Conservation (phyloP, 2,113 vertebrate species). For the Spheniscus mendiculus region DNA sequence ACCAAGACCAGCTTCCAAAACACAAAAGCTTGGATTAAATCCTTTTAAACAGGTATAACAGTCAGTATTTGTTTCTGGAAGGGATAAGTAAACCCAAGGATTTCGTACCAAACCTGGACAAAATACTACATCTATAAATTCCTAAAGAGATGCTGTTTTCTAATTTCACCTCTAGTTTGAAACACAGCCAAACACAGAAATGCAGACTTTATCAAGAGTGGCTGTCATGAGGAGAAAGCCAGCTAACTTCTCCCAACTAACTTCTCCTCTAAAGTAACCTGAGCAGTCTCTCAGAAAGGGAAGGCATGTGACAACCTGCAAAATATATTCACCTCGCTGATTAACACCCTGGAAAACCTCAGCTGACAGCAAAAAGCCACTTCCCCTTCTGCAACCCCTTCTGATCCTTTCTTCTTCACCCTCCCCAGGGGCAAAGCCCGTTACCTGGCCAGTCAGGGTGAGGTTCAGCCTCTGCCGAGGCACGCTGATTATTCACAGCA, state of each 20-base stretch:
- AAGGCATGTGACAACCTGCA: neutral
- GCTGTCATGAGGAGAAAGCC: neutral
- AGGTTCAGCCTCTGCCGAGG: neutral
- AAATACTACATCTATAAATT: neutral
- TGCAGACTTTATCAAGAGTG: neutral
- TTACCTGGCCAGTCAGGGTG: neutral
- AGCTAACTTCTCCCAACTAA: neutral
- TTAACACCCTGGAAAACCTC: neutral
- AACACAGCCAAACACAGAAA: neutral
- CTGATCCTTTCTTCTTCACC: neutral
- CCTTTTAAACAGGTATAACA: neutral
- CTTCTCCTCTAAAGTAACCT: neutral
- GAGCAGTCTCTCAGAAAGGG: neutral
- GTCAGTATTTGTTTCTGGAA: neutral
- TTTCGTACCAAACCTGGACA: neutral
- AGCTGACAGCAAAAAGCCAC: neutral
- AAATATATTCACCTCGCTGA: neutral
- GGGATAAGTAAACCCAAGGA: neutral
- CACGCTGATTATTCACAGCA: neutral
- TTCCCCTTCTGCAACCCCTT: neutral
- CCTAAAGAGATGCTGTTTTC: neutral
- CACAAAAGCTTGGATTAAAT: neutral
- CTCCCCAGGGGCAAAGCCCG: neutral
- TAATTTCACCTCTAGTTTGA: neutral
- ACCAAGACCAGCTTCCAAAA: neutral